These are phyloP conservation scores for Monochamus alternatus DNA, from an alignment of 2,888 invertebrate genomes.

Conservation along the genomic window DNA sequence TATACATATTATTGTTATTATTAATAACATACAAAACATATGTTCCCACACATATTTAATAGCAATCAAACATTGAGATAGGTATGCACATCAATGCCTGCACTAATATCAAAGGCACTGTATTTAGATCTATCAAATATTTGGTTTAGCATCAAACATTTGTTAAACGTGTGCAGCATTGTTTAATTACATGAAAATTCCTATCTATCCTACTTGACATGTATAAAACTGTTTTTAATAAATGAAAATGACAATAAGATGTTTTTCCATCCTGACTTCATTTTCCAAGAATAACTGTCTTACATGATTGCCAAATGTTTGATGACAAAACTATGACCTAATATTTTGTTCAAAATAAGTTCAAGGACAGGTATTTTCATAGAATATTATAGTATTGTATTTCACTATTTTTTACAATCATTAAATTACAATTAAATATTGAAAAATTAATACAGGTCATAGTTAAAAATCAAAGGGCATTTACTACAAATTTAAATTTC, in stretches of 20 bases:
- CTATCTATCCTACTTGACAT: no score
- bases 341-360: no score
- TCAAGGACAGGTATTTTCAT: background rate
- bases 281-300: background rate
- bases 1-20: no score
- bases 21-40: no score
- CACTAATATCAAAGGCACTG: background rate
- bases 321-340: background rate
- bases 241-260: conserved; percentile 24
- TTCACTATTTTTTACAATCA: no score
- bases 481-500: background rate
- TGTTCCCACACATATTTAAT: no score
- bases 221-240: background rate
- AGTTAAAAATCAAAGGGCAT: background rate
- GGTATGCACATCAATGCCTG: no score
- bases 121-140: background rate
- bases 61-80: no score
- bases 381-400: background rate
- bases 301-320: conserved; percentile 2
- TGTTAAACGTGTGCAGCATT: background rate
- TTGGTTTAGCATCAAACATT: background rate
- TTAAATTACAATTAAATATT: background rate
- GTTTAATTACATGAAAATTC: no score
- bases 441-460: background rate
- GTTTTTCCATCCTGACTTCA: conserved; percentile 11